Evolutionary conservation across 2,113 vertebrate genomes (phyloP).

Genomic region (Arvicanthis niloticus): DNA sequence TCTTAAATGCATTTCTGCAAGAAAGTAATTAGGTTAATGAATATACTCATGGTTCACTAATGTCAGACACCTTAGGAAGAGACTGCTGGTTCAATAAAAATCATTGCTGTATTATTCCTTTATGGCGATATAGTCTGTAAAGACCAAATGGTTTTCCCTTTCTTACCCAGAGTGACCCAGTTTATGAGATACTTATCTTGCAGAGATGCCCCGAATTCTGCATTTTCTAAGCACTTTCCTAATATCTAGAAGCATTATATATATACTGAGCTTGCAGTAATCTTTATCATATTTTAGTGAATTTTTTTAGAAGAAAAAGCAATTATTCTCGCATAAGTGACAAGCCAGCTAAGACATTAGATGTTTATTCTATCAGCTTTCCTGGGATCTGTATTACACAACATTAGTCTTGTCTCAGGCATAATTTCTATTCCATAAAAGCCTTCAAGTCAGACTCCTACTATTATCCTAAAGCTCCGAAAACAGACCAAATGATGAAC

Average conservation of each 20-base stretch:
- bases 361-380: not conserved
- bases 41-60: constrained; percentile 59
- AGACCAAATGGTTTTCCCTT: not conserved
- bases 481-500: constrained; percentile 2
- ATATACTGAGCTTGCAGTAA: not conserved
- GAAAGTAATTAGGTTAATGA: constrained; percentile 81
- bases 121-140: not conserved
- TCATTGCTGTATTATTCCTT: not conserved
- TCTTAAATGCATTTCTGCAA: constrained; percentile 82
- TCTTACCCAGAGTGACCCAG: not conserved
- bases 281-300: constrained; percentile 22
- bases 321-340: not conserved
- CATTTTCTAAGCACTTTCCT: not conserved
- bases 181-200: not conserved
- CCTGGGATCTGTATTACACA: not conserved
- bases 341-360: constrained; percentile 1
- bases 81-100: constrained; percentile 65
- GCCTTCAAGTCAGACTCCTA: not conserved
- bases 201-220: not conserved
- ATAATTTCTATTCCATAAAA: constrained; percentile 3
- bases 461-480: not conserved
- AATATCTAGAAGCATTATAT: not conserved
- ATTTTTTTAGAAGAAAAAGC: constrained; percentile 2
- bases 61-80: constrained; percentile 58
- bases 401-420: not conserved